A percentile compares a stretch with the other conserved stretches of the same genome.
These are phyloP conservation scores for Arctia plantaginis DNA, from an alignment of 2,888 invertebrate species.

Conservation along the genomic window DNA sequence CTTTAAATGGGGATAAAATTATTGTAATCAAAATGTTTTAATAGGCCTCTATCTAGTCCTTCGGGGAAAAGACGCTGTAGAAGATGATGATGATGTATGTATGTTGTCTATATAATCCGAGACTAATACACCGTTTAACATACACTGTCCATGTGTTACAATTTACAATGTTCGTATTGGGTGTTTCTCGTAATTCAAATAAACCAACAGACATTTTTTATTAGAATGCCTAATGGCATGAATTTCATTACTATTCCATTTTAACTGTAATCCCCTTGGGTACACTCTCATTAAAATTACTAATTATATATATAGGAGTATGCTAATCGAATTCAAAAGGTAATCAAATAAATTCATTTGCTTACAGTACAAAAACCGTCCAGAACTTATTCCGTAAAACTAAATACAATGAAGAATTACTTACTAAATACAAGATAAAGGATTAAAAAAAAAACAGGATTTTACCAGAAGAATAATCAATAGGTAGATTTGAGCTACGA, in stretches of 20 bases:
- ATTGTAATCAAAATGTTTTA: too few species aligned
- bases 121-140: neutral
- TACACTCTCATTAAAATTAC: neutral
- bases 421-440: neutral
- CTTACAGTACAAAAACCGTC: neutral
- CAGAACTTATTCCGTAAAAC: neutral
- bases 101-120: too few species aligned
- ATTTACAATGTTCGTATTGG: neutral
- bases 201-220: neutral
- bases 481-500: neutral
- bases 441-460: neutral
- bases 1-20: too few species aligned
- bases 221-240: neutral
- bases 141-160: neutral
- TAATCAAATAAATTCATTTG: neutral
- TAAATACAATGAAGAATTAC: too few species aligned
- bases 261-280: neutral
- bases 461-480: neutral
- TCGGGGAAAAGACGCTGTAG: too few species aligned
- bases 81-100: too few species aligned
- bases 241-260: neutral
- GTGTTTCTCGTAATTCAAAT: neutral
- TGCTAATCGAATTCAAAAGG: neutral
- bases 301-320: neutral
- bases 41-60: too few species aligned